phyloP scores from a whole-genome alignment of 2,113 vertebrate genomes.

The Anoplopoma fimbria region DNA sequence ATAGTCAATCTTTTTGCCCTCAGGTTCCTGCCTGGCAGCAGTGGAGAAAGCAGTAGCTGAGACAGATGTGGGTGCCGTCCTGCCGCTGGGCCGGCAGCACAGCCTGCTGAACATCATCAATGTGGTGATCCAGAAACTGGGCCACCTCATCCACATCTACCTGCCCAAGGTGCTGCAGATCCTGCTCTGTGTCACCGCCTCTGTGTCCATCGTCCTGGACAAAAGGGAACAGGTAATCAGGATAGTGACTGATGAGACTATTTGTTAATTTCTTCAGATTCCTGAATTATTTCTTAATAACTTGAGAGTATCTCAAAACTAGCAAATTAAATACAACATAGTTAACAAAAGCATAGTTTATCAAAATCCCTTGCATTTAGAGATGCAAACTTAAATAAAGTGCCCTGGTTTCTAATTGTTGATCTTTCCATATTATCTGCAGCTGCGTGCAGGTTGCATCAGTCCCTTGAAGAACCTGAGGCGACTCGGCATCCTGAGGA shows the following conservation, averaged over 20 bases:
- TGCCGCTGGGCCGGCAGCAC: slow-evolving; percentile 94
- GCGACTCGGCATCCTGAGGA: slow-evolving; percentile 90
- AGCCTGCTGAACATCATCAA: slow-evolving; percentile 91
- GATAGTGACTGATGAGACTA: neutral
- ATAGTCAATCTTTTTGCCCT: neutral
- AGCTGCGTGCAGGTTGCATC: slow-evolving; percentile 91
- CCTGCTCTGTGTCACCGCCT: slow-evolving; percentile 90
- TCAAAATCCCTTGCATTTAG: neutral
- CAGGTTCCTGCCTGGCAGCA: slow-evolving; percentile 88
- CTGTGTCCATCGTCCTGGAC: slow-evolving; percentile 86
- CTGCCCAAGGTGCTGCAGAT: slow-evolving; percentile 95
- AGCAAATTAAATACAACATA: neutral
- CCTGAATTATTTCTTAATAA: neutral
- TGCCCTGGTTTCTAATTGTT: neutral
- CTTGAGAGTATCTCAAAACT: neutral
- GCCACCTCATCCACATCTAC: slow-evolving; percentile 89
- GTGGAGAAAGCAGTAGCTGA: slow-evolving; percentile 86
- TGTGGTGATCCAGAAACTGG: slow-evolving; percentile 91
- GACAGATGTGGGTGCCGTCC: slow-evolving; percentile 85
- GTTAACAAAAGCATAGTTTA: neutral
- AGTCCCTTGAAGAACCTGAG: slow-evolving; percentile 94
- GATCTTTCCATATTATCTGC: slow-evolving; percentile 8
- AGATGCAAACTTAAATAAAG: neutral
- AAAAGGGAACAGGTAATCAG: slow-evolving; percentile 88
- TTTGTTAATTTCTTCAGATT: neutral